Evolutionary conservation across 2,113 vertebrate genomes (phyloP).

Genomic region (Sinocyclocheilus grahami): DNA sequence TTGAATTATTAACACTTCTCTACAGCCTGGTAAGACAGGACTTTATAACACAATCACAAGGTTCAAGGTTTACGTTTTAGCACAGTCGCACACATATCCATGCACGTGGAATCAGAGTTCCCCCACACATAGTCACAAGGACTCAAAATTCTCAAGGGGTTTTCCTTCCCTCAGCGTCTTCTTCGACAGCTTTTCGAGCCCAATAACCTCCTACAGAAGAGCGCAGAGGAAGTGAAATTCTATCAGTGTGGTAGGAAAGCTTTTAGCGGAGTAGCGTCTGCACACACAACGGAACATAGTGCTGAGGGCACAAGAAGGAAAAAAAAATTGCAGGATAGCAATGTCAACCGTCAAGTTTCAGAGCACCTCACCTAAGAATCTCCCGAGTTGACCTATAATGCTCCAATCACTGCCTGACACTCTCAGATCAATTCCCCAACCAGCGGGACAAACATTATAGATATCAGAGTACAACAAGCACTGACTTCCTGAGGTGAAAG

Average conservation of each 20-base stretch:
- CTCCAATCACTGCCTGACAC: not conserved
- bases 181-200: conserved; percentile 8
- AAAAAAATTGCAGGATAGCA: not conserved
- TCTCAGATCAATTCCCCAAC: not conserved
- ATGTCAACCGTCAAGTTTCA: conserved; percentile 16
- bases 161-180: not conserved
- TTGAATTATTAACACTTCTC: conserved; percentile 91
- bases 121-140: not conserved
- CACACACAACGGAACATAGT: not conserved
- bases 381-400: no score
- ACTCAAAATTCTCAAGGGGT: not conserved
- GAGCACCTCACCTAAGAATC: not conserved
- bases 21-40: conserved; percentile 77
- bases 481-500: conserved; percentile 13
- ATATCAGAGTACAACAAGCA: no score
- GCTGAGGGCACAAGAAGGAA: not conserved
- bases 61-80: conserved; percentile 49
- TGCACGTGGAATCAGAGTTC: not conserved
- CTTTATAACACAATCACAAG: conserved; percentile 80
- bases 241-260: conserved; percentile 37
- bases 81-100: conserved; percentile 2
- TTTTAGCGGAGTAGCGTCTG: conserved; percentile 38
- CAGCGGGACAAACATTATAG: not conserved
- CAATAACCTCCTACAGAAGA: conserved; percentile 25
- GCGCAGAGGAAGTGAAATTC: conserved; percentile 43